Conservation (phyloP, 2,888 invertebrate genomes). For the Yponomeuta malinellus region DNA sequence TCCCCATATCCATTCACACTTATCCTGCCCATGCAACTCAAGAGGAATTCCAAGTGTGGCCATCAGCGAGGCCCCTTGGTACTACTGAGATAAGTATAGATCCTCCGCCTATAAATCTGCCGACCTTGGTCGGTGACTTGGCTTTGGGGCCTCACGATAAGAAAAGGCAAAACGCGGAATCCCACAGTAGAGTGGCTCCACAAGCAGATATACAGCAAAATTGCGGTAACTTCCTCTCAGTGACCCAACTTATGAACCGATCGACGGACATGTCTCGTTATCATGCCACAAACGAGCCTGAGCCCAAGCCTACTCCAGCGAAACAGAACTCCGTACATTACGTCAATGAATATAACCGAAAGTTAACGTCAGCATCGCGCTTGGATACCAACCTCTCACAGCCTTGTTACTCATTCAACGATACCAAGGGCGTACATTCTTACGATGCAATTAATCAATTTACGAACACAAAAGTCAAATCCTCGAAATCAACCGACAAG, state of each 20-base stretch:
- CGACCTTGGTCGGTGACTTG: slow-evolving; percentile 64
- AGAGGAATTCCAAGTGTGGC: slow-evolving; percentile 67
- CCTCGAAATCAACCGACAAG: slow-evolving; percentile 50
- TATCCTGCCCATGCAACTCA: slow-evolving; percentile 51
- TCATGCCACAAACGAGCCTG: slow-evolving; percentile 44
- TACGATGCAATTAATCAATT: slow-evolving; percentile 53
- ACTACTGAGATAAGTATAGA: slow-evolving; percentile 69
- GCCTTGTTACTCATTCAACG: slow-evolving; percentile 56
- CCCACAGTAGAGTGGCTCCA: slow-evolving; percentile 37
- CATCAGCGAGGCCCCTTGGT: slow-evolving; percentile 56
- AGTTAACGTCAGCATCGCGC: slow-evolving; percentile 47
- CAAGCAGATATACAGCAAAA: slow-evolving; percentile 59
- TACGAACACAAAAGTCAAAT: slow-evolving; percentile 46
- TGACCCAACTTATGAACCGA: slow-evolving; percentile 68
- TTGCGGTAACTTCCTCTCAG: slow-evolving; percentile 64
- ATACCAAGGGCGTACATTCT: slow-evolving; percentile 45
- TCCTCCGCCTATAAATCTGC: slow-evolving; percentile 65
- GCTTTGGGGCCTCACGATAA: slow-evolving; percentile 67
- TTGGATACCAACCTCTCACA: slow-evolving; percentile 50
- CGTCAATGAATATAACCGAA: slow-evolving; percentile 46
- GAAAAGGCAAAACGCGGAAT: slow-evolving; percentile 49
- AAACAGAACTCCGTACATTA: slow-evolving; percentile 51
- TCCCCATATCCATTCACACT: slow-evolving; percentile 63
- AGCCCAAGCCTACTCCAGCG: slow-evolving; percentile 36
- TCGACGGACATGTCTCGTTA: slow-evolving; percentile 56